Evolutionary conservation across 2,888 invertebrate species (phyloP), one percentile per base, ranked within the genome.

Genomic region (Apantesis nais): DNA sequence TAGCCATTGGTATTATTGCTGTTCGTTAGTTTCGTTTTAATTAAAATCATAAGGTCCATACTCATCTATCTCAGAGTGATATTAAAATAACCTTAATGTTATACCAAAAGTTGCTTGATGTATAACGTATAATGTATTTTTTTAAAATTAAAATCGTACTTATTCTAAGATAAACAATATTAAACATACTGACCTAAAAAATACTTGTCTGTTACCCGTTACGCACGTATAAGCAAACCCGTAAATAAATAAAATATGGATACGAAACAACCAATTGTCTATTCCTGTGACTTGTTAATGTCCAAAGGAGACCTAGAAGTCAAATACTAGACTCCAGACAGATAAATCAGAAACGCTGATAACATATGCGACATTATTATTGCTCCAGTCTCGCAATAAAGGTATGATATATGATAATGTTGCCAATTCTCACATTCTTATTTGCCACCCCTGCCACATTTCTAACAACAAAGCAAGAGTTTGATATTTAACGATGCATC

Each of bases 331-430:
- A 67, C 67, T 48, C 31, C 34, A 73, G 60, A 64, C 70, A 66
- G 41, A 74, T 80, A 74, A 82, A 73, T 78, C 68, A 76, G 72
- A 60, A 63, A 64, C 62, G 29, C 29, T 39, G 68, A 74, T 72
- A 71, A 63, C 55, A 75, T 70, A 78, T 70, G 63, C 70, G 71
- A 73, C 68, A 71, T 58, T 77, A 71, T 74, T 74, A 81, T 71
- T 76, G 65, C 70, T 55, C 8, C 52, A 70, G 68, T 72, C 63
- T 41, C 25, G 73, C 74, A 78, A 74, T 81, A 78, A 76, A 78
- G 72, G 66, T 74, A 67, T 77, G 74, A 78, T 78, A 67, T 70
- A 79, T 70, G 74, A 75, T 75, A 76, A 73, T 75, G 67, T 75
- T 77, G 69, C 68, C 76, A 74, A 78, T 76, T 37, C 55, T 75